Conservation (phyloP, 1,140 invertebrate species). For the Venturia canescens region DNA sequence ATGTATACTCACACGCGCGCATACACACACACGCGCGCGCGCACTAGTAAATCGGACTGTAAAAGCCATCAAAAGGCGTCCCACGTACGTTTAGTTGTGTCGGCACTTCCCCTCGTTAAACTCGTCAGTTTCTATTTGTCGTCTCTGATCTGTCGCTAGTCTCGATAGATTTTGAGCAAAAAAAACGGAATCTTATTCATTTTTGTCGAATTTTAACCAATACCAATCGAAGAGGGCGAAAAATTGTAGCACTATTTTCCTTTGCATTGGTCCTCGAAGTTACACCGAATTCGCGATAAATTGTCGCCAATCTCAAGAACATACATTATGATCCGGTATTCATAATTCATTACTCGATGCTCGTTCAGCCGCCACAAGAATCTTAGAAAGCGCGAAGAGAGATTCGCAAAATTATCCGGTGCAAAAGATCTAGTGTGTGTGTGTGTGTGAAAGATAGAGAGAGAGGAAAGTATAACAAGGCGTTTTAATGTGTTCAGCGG, state of each 20-base stretch:
- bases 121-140: constrained; percentile 19
- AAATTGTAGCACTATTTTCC: no score
- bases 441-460: constrained; percentile 4
- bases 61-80: constrained; percentile 16
- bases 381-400: constrained; percentile 39
- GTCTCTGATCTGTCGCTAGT: background rate
- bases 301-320: background rate
- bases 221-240: no score
- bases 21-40: no score
- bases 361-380: constrained; percentile 31
- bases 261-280: no score
- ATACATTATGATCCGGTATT: constrained; percentile 11
- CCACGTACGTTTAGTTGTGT: constrained; percentile 15
- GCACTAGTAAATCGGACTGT: background rate
- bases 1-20: no score
- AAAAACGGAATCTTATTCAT: background rate
- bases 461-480: background rate
- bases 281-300: background rate
- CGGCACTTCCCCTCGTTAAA: background rate
- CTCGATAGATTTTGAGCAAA: background rate
- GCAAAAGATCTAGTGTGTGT: background rate
- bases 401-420: constrained; percentile 9
- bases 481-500: constrained; percentile 33
- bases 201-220: background rate
- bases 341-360: constrained; percentile 18